A percentile compares a stretch with the other conserved stretches of the same genome.
Conservation (phyloP, 2,888 invertebrate genomes). For the Elgonia sp. region DNA sequence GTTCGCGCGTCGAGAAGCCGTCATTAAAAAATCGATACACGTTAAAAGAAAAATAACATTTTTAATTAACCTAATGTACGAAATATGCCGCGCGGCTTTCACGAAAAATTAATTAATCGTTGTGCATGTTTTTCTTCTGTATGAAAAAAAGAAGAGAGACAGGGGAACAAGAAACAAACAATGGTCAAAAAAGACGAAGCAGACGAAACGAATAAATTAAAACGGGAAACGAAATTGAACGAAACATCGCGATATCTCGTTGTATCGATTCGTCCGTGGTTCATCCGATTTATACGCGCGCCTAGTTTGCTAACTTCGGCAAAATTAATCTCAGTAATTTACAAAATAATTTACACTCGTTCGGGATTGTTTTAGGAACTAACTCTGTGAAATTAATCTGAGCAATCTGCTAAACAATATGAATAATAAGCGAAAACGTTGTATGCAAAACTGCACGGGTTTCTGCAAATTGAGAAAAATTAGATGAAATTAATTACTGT, state of each 20-base stretch:
- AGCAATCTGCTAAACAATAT: conserved; percentile 29
- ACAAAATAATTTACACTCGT: conserved; percentile 56
- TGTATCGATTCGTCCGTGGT: conserved; percentile 27
- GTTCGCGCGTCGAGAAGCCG: background rate
- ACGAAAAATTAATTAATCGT: conserved; percentile 56
- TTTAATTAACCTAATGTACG: conserved; percentile 59
- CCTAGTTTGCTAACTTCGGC: conserved; percentile 40
- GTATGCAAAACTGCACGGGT: background rate
- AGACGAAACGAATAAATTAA: conserved; percentile 50
- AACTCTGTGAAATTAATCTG: conserved; percentile 51
- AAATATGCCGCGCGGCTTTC: conserved; percentile 38
- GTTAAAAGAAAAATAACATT: conserved; percentile 36
- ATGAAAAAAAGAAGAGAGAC: background rate
- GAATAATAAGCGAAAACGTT: conserved; percentile 20
- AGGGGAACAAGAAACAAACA: conserved; percentile 5
- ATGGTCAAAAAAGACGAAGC: background rate
- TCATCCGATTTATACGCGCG: conserved; percentile 20
- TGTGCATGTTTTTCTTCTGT: background rate
- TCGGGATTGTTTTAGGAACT: conserved; percentile 49
- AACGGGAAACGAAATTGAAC: conserved; percentile 41
- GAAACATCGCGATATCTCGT: conserved; percentile 36
- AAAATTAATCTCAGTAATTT: conserved; percentile 58
- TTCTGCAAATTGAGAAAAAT: background rate
- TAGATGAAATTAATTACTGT: too few species aligned
- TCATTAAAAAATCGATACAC: conserved; percentile 52